phyloP scores from a whole-genome alignment of 2,113 vertebrate genomes.

The Barbus barbus region DNA sequence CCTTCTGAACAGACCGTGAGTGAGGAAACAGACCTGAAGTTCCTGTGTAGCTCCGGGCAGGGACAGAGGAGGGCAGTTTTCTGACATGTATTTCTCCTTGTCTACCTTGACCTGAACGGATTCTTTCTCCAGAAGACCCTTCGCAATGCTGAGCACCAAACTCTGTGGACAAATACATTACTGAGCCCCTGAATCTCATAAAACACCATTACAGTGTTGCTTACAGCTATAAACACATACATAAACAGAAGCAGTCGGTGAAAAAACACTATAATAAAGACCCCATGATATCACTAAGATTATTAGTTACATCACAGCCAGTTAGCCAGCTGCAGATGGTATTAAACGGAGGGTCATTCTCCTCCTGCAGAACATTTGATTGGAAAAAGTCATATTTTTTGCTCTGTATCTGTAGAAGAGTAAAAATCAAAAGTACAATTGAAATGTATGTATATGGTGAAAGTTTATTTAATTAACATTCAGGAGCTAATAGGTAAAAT shows the following conservation, averaged over 20 bases:
- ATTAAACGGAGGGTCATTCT: not conserved
- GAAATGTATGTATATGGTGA: too few species aligned
- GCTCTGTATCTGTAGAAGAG: not conserved
- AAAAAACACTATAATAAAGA: not conserved
- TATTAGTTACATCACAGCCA: too few species aligned
- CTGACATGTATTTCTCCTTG: constrained; percentile 80
- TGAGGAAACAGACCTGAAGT: constrained; percentile 76
- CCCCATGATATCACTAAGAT: not conserved
- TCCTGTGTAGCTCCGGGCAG: constrained; percentile 77
- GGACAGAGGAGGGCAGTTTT: constrained; percentile 76
- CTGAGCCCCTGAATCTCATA: not conserved
- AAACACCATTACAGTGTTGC: not conserved
- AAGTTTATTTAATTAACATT: too few species aligned
- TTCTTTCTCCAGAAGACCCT: constrained; percentile 78
- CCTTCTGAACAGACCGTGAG: not conserved
- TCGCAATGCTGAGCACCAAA: constrained; percentile 88
- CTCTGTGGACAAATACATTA: constrained; percentile 75
- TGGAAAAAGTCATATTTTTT: not conserved
- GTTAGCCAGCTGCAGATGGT: not conserved
- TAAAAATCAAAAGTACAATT: too few species aligned
- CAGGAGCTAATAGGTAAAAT: too few species aligned
- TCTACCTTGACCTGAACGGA: constrained; percentile 66
- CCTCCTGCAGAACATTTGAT: too few species aligned
- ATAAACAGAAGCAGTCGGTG: not conserved
- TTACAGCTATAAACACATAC: not conserved